These are phyloP conservation scores for Nerophis ophidion DNA, from an alignment of 2,113 vertebrate genomes.

Conservation along the genomic window DNA sequence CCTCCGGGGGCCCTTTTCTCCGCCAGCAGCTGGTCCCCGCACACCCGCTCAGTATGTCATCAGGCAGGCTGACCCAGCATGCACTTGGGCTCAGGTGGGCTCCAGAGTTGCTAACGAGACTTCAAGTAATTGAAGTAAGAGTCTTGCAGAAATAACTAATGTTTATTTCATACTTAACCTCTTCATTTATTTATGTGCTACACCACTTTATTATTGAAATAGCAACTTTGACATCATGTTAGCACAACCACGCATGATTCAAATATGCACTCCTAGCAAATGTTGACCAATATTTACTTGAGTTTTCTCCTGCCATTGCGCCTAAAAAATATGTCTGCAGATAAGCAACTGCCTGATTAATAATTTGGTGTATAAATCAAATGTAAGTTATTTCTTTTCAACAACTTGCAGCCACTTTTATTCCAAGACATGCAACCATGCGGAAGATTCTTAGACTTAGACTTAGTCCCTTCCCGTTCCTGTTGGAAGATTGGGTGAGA, in stretches of 20 bases:
- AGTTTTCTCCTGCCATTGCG: not conserved
- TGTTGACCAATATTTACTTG: not conserved
- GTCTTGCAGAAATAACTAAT: constrained; percentile 1
- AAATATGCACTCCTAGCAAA: not conserved
- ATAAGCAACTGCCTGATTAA: not conserved
- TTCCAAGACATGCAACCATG: too few species aligned
- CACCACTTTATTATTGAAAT: not conserved
- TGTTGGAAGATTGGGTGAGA: too few species aligned
- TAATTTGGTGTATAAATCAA: not conserved
- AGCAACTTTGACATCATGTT: not conserved
- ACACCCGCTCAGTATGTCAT: constrained; percentile 55
- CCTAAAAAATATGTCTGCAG: not conserved
- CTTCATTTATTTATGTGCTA: not conserved
- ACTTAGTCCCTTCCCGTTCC: too few species aligned
- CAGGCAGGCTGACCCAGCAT: constrained; percentile 54
- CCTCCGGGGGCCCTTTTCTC: constrained; percentile 58
- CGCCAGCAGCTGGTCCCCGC: constrained; percentile 63
- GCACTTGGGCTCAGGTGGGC: constrained; percentile 56
- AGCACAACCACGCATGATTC: not conserved
- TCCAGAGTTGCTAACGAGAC: constrained; percentile 15
- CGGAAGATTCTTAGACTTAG: too few species aligned
- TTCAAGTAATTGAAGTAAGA: constrained; percentile 13
- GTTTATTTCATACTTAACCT: not conserved
- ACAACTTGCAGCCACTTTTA: too few species aligned
- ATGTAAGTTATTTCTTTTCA: not conserved